Conservation (phyloP, 2,888 invertebrate genomes). For the Pyrocoelia pectoralis region DNA sequence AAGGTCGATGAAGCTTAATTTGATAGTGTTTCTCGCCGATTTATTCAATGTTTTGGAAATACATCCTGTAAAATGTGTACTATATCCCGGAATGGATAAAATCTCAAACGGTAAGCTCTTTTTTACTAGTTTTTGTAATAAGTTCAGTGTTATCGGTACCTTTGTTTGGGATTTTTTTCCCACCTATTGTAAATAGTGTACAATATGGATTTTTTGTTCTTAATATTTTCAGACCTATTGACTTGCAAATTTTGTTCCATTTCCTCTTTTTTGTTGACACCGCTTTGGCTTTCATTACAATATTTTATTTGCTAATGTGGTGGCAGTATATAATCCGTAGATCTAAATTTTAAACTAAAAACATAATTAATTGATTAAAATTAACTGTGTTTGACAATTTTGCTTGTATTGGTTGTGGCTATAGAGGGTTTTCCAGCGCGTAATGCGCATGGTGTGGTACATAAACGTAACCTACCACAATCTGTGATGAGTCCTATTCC, state of each 20-base stretch:
- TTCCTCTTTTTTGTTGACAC: slow-evolving; percentile 36
- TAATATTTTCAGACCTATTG: slow-evolving; percentile 25
- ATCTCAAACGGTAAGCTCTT: slow-evolving; percentile 54
- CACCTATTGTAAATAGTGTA: slow-evolving; percentile 23
- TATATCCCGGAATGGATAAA: slow-evolving; percentile 78
- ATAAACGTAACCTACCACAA: slow-evolving; percentile 84
- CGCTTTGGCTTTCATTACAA: slow-evolving; percentile 42
- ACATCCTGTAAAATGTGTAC: slow-evolving; percentile 88
- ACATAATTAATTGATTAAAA: slow-evolving; percentile 1
- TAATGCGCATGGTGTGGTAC: slow-evolving; percentile 88
- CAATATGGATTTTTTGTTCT: slow-evolving; percentile 31
- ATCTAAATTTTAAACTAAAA: slow-evolving; percentile 15
- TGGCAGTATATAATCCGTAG: slow-evolving; percentile 55
- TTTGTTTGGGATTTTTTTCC: slow-evolving; percentile 9
- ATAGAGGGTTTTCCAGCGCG: slow-evolving; percentile 68
- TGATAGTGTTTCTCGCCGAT: slow-evolving; percentile 91
- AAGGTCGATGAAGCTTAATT: slow-evolving; percentile 90
- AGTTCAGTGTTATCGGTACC: slow-evolving; percentile 1
- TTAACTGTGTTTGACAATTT: slow-evolving; percentile 30
- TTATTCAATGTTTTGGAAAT: slow-evolving; percentile 94
- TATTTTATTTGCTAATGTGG: slow-evolving; percentile 47
- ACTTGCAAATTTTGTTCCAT: slow-evolving; percentile 38
- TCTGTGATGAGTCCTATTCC: slow-evolving; percentile 85
- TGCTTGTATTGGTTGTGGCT: slow-evolving; percentile 40
- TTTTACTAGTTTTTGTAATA: too few species aligned